These are phyloP conservation scores for Rhyacophila evoluta DNA, from an alignment of 2,888 invertebrate species.

Conservation along the genomic window DNA sequence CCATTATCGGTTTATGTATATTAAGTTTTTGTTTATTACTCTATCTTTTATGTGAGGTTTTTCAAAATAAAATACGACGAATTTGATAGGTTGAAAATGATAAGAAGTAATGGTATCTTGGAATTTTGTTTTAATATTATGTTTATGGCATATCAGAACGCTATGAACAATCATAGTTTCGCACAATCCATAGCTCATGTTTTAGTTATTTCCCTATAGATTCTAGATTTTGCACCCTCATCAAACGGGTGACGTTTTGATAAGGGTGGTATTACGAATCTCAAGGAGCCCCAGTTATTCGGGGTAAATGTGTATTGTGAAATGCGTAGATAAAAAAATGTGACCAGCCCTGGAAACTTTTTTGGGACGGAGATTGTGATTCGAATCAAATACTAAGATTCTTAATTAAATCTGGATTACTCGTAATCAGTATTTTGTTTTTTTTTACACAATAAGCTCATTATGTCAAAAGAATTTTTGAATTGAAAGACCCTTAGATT, in stretches of 20 bases:
- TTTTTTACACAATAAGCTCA: too few species aligned
- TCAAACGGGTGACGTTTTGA: slow-evolving; percentile 36
- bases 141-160: too few species aligned
- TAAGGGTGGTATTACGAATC: slow-evolving; percentile 34
- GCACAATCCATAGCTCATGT: slow-evolving; percentile 6
- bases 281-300: slow-evolving; percentile 5
- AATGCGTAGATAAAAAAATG: slow-evolving; percentile 16
- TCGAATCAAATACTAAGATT: background rate
- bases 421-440: background rate
- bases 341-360: background rate
- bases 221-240: slow-evolving; percentile 31
- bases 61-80: too few species aligned
- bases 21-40: too few species aligned
- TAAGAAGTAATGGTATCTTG: too few species aligned
- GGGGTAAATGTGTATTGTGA: slow-evolving; percentile 23
- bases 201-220: slow-evolving; percentile 7
- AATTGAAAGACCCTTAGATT: too few species aligned
- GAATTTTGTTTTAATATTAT: too few species aligned
- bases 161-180: too few species aligned
- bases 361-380: background rate
- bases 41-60: too few species aligned
- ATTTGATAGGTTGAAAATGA: too few species aligned
- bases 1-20: too few species aligned
- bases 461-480: too few species aligned
- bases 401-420: background rate